Evolutionary conservation across 1,140 invertebrate genomes (phyloP).

Genomic region (Gerris buenoi): DNA sequence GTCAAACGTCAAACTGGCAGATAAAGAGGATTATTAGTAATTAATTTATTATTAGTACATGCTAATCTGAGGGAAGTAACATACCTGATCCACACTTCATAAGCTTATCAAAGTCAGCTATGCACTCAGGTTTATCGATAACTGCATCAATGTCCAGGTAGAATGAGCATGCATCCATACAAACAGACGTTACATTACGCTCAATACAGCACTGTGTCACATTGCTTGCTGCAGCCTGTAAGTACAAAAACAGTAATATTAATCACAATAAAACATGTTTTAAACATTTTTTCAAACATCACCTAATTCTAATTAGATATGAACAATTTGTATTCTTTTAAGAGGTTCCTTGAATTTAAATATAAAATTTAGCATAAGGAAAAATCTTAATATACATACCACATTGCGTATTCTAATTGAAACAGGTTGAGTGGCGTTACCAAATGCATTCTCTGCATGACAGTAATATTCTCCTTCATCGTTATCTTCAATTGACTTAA

Average conservation of each 20-base stretch:
- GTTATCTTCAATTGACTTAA: conserved; percentile 46
- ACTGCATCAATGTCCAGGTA: conserved; percentile 65
- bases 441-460: conserved; percentile 64
- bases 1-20: too few species aligned
- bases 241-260: conserved; percentile 8
- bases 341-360: too few species aligned
- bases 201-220: conserved; percentile 57
- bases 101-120: conserved; percentile 65
- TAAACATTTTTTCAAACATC: too few species aligned
- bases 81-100: conserved; percentile 66
- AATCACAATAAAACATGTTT: too few species aligned
- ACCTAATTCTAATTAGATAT: too few species aligned
- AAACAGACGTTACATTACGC: conserved; percentile 53
- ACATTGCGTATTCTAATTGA: conserved; percentile 49
- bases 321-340: too few species aligned
- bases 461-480: conserved; percentile 67
- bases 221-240: conserved; percentile 40
- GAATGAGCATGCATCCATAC: conserved; percentile 63
- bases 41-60: too few species aligned
- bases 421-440: conserved; percentile 47
- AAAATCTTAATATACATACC: conserved; percentile 24
- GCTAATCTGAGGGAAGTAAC: too few species aligned
- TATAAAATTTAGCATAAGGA: too few species aligned
- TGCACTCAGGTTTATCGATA: conserved; percentile 57
- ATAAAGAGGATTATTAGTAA: too few species aligned